These are phyloP conservation scores for Motacilla tschutschensis DNA, from an alignment of 2,113 vertebrate genomes.

Conservation along the genomic window DNA sequence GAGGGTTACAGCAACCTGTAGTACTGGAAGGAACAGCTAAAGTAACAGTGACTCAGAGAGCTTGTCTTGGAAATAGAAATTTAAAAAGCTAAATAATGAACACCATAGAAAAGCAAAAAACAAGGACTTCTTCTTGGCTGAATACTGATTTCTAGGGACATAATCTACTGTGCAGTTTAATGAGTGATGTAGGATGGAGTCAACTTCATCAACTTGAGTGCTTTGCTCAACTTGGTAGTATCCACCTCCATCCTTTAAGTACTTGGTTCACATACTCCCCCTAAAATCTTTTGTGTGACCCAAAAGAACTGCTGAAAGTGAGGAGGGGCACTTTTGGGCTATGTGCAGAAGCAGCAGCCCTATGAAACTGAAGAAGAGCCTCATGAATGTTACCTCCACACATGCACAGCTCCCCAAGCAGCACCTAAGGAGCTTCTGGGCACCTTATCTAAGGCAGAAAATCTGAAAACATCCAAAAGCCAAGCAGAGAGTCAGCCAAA, in stretches of 20 bases:
- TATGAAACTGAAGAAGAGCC: background rate
- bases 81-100: background rate
- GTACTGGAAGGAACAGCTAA: background rate
- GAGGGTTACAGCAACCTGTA: background rate
- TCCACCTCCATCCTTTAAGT: background rate
- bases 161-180: background rate
- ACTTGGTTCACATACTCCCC: background rate
- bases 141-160: background rate
- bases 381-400: background rate
- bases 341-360: background rate
- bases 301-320: background rate
- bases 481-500: background rate
- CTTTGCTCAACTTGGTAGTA: background rate
- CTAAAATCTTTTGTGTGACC: background rate
- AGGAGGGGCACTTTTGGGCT: background rate
- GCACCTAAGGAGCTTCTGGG: background rate
- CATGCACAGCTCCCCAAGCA: accelerated
- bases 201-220: background rate
- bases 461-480: background rate
- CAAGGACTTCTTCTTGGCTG: background rate
- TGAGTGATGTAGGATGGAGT: background rate
- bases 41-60: background rate
- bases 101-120: background rate
- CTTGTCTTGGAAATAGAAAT: background rate
- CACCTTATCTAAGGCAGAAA: background rate